Evolutionary conservation across 2,113 vertebrate genomes (phyloP).

Genomic region (Centropus unirufus): DNA sequence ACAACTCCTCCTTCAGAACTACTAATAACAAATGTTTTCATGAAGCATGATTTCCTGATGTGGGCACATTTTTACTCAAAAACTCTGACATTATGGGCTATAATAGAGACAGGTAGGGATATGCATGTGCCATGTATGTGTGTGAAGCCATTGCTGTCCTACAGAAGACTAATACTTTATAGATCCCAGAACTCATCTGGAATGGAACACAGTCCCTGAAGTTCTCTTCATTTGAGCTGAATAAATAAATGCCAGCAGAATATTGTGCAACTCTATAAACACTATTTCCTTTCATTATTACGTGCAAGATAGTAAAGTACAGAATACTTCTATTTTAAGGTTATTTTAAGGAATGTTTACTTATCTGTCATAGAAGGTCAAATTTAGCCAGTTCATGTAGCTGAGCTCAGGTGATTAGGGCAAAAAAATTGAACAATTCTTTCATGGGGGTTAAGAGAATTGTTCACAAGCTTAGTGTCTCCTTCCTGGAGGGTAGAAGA

Average conservation of each 20-base stretch:
- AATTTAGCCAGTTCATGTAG: neutral
- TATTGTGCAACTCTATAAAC: neutral
- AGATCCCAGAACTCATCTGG: neutral
- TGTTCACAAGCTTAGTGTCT: neutral
- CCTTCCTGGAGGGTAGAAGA: neutral
- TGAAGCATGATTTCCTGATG: neutral
- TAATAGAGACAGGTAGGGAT: neutral
- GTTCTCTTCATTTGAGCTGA: neutral
- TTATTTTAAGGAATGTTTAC: neutral
- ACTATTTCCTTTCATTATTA: neutral
- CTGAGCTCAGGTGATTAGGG: neutral
- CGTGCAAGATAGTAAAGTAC: neutral
- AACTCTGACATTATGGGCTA: accelerated
- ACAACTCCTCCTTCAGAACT: neutral
- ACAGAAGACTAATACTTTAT: neutral
- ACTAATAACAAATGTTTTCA: neutral
- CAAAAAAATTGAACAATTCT: neutral
- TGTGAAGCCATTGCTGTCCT: neutral
- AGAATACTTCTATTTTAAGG: neutral
- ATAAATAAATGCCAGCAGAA: neutral
- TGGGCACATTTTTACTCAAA: neutral
- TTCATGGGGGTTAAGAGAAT: neutral
- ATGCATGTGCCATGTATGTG: accelerated
- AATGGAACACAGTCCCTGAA: neutral
- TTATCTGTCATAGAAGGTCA: neutral